phyloP scores from a whole-genome alignment of 2,888 invertebrate species.

The Cheilosia urbana region DNA sequence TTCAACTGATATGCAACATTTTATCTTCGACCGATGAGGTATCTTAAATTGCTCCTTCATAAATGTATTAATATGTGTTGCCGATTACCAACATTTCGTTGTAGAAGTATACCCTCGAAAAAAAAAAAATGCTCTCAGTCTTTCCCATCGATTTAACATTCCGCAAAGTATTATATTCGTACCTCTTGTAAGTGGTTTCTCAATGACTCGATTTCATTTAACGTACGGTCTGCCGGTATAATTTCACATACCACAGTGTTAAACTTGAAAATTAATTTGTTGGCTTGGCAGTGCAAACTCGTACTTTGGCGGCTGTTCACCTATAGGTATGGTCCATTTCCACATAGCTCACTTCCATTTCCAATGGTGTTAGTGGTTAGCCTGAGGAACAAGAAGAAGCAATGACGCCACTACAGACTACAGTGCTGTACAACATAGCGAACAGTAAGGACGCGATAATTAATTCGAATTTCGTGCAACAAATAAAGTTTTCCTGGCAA shows the following conservation, averaged over 20 bases:
- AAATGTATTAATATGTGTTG: too few species aligned
- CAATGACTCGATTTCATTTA: not conserved
- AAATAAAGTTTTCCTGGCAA: constrained; percentile 43
- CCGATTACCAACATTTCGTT: not conserved
- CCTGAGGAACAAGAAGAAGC: constrained; percentile 1
- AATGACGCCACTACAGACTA: constrained; percentile 8
- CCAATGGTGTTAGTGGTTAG: constrained; percentile 44
- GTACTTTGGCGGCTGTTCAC: constrained; percentile 66
- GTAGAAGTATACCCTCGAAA: too few species aligned
- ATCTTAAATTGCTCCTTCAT: too few species aligned
- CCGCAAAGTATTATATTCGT: not conserved
- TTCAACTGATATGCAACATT: too few species aligned
- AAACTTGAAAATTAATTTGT: constrained; percentile 65
- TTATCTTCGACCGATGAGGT: too few species aligned
- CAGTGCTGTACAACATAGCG: constrained; percentile 12
- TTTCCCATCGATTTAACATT: constrained; percentile 22
- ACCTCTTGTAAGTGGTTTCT: constrained; percentile 25
- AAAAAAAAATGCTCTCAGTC: not conserved
- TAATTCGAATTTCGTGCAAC: constrained; percentile 63
- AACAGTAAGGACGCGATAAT: constrained; percentile 58
- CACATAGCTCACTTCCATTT: constrained; percentile 26
- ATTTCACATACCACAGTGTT: constrained; percentile 42
- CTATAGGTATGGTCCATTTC: constrained; percentile 57
- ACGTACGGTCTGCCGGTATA: constrained; percentile 9
- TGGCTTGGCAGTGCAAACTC: constrained; percentile 61